phyloP scores from a whole-genome alignment of 2,113 vertebrate species.

The Crypturellus undulatus region DNA sequence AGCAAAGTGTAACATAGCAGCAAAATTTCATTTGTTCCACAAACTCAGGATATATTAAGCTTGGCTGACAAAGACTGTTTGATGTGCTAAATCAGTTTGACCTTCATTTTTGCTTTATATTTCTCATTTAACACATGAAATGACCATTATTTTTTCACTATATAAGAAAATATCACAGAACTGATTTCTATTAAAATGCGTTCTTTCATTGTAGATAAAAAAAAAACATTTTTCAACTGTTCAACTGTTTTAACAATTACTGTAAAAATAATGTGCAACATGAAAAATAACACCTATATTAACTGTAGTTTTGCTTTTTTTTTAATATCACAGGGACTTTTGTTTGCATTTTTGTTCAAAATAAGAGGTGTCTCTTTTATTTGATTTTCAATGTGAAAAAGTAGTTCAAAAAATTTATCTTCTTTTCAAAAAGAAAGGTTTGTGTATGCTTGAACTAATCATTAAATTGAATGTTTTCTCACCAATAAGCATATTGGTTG shows the following conservation, averaged over 20 bases:
- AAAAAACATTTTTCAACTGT: not conserved
- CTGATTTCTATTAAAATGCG: constrained; percentile 50
- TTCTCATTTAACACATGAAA: constrained; percentile 89
- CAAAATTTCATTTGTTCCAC: constrained; percentile 93
- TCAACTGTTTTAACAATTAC: constrained; percentile 27
- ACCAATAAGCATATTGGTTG: constrained; percentile 48
- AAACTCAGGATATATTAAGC: constrained; percentile 92
- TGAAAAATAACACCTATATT: not conserved
- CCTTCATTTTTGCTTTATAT: constrained; percentile 91
- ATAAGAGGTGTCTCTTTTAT: not conserved
- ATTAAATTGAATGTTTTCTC: constrained; percentile 64
- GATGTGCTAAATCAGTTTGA: constrained; percentile 89
- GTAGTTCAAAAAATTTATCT: constrained; percentile 9
- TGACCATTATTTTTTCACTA: constrained; percentile 79
- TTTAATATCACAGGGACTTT: not conserved
- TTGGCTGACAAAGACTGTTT: constrained; percentile 88
- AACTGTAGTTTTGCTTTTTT: constrained; percentile 2
- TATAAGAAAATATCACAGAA: constrained; percentile 72
- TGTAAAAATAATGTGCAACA: constrained; percentile 13
- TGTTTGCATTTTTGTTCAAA: not conserved
- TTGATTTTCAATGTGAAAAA: constrained; percentile 51
- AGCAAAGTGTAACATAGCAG: constrained; percentile 89
- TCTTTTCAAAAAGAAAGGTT: constrained; percentile 42
- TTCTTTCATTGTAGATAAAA: not conserved
- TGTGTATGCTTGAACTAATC: constrained; percentile 65